These are phyloP conservation scores for Imbricaverruca yamaguchii DNA, from an alignment of 2,888 invertebrate species.

Conservation along the genomic window DNA sequence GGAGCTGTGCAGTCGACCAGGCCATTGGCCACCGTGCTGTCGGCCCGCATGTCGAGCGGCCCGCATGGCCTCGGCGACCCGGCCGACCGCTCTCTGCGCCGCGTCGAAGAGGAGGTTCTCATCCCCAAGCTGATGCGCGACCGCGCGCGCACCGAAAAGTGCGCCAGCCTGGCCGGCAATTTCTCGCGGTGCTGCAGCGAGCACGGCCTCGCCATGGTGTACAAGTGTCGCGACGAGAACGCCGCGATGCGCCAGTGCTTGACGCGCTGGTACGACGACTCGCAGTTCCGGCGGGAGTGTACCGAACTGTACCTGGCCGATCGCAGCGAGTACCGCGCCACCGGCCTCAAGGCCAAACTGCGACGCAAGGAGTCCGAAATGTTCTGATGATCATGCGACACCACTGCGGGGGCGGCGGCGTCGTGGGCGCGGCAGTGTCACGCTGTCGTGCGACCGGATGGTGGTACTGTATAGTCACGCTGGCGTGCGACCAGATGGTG, in stretches of 20 bases:
- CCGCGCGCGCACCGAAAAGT: slow-evolving; percentile 69
- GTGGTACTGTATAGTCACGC: too few relatives aligned
- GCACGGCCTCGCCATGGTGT: slow-evolving; percentile 58
- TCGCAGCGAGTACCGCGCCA: slow-evolving; percentile 69
- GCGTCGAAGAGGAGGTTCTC: slow-evolving; percentile 78
- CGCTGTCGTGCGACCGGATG: too few relatives aligned
- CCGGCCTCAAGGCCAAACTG: slow-evolving; percentile 48
- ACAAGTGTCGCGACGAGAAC: slow-evolving; percentile 67
- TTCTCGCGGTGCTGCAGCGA: slow-evolving; percentile 62
- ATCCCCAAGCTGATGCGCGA: slow-evolving; percentile 85
- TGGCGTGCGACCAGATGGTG: too few relatives aligned
- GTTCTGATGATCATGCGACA: too few relatives aligned
- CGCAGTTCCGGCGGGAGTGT: slow-evolving; percentile 63
- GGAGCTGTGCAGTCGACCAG: too few relatives aligned
- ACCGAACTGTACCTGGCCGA: slow-evolving; percentile 71
- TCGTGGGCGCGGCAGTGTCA: too few relatives aligned
- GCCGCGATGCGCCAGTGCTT: slow-evolving; percentile 61
- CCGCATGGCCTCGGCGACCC: slow-evolving; percentile 59
- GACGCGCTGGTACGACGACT: slow-evolving; percentile 65
- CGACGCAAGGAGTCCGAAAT: too few relatives aligned
- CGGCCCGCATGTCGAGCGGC: background rate
- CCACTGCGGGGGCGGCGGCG: too few relatives aligned
- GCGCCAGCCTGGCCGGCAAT: slow-evolving; percentile 60
- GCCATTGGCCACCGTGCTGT: too few relatives aligned
- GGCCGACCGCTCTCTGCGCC: slow-evolving; percentile 68